Evolutionary conservation across 2,113 vertebrate genomes (phyloP).

Genomic region (Laticauda colubrina): DNA sequence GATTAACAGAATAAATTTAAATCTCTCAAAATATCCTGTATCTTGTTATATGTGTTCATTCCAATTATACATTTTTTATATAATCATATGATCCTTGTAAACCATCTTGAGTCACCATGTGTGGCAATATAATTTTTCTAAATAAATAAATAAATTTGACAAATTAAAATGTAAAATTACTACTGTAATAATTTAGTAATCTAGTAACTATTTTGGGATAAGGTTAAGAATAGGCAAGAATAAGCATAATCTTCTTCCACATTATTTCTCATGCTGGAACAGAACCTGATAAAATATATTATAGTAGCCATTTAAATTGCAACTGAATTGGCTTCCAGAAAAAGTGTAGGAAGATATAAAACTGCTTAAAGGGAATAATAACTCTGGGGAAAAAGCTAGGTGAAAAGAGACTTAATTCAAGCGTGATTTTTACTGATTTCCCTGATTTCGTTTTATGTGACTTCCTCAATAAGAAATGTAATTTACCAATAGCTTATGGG

Average conservation of each 20-base stretch:
- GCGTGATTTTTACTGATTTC: slow-evolving; percentile 25
- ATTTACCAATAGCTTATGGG: slow-evolving; percentile 22
- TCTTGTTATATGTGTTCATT: neutral
- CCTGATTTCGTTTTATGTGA: slow-evolving; percentile 24
- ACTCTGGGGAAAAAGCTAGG: neutral
- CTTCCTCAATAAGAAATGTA: slow-evolving; percentile 20
- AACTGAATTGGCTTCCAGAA: neutral
- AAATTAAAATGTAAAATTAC: neutral
- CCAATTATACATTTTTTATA: neutral
- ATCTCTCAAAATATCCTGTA: neutral
- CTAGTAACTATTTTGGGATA: neutral
- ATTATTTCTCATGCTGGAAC: neutral
- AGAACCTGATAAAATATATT: neutral
- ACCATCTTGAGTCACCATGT: too few relatives aligned
- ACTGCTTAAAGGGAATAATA: neutral
- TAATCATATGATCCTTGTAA: neutral
- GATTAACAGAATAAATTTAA: neutral
- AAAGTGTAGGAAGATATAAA: neutral
- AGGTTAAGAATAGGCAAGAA: neutral
- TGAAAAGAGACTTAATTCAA: neutral
- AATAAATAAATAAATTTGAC: neutral
- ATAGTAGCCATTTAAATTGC: neutral
- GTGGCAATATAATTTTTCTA: too few relatives aligned
- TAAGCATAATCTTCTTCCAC: neutral
- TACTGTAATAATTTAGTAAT: neutral